A percentile compares a stretch with the other conserved stretches of the same genome.
Evolutionary conservation across 2,797 vertebrate species (phyloP).

Genomic region (Corythornis leucogaster): DNA sequence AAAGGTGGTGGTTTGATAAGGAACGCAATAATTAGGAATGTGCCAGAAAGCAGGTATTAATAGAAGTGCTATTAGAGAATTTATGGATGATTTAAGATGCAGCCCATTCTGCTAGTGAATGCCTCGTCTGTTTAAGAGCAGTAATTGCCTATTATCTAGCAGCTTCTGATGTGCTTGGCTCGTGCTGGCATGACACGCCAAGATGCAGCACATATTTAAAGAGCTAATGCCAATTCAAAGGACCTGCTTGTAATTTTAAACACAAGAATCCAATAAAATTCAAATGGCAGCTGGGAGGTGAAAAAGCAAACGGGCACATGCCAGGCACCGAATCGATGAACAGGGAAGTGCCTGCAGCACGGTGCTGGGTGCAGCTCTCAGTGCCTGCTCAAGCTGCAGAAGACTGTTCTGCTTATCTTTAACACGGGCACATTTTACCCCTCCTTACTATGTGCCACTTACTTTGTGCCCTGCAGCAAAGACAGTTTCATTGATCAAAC

Average conservation of each 20-base stretch:
- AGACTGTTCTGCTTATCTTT: neutral
- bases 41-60: slow-evolving; percentile 71
- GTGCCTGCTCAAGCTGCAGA: neutral
- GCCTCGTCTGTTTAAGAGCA: slow-evolving; percentile 70
- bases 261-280: slow-evolving; percentile 12
- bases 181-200: slow-evolving; percentile 32
- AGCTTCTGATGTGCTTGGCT: slow-evolving; percentile 65
- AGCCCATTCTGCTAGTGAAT: slow-evolving; percentile 41
- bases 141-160: slow-evolving; percentile 74
- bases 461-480: neutral
- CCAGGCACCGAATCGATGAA: neutral
- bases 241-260: slow-evolving; percentile 57
- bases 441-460: neutral
- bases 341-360: neutral
- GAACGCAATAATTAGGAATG: slow-evolving; percentile 53
- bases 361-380: neutral
- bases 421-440: neutral
- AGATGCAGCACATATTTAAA: slow-evolving; percentile 66
- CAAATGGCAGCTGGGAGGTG: neutral
- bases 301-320: fast-evolving
- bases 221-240: slow-evolving; percentile 21
- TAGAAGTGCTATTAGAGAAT: slow-evolving; percentile 65
- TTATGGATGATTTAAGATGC: slow-evolving; percentile 70
- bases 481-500: slow-evolving; percentile 6
- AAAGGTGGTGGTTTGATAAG: slow-evolving; percentile 10